Evolutionary conservation across 2,797 vertebrate species (phyloP).

Genomic region (Sylvilagus floridanus): DNA sequence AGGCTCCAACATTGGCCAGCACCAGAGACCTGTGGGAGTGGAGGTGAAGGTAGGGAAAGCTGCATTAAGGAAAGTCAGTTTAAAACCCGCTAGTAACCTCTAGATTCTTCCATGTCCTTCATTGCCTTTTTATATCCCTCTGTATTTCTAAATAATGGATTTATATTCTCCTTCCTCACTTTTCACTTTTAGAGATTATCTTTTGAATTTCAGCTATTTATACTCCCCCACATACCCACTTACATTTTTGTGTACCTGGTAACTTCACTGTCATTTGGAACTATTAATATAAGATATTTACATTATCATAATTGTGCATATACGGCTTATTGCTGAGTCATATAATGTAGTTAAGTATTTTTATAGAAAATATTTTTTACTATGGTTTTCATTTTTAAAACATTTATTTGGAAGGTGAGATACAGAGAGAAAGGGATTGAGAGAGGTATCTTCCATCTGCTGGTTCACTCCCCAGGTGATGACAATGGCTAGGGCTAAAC

Average conservation of each 20-base stretch:
- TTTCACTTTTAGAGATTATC: not conserved
- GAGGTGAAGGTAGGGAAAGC: not conserved
- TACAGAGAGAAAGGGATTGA: too few relatives aligned
- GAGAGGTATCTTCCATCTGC: too few relatives aligned
- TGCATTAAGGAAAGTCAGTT: not conserved
- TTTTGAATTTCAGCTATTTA: constrained; percentile 21
- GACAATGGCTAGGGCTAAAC: too few relatives aligned
- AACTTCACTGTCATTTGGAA: constrained; percentile 27
- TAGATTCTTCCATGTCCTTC: not conserved
- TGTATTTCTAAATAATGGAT: not conserved
- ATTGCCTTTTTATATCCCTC: not conserved
- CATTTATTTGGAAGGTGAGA: too few relatives aligned
- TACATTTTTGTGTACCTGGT: not conserved
- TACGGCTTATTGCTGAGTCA: not conserved
- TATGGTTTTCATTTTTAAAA: not conserved
- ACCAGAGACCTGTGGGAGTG: not conserved
- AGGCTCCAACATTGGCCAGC: constrained; percentile 1
- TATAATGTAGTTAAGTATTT: constrained; percentile 37
- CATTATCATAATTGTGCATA: constrained; percentile 14
- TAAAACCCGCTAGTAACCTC: not conserved
- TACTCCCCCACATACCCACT: not conserved
- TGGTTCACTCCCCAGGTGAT: too few relatives aligned
- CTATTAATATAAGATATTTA: constrained; percentile 50
- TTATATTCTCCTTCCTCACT: not conserved
- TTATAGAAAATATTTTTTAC: constrained; percentile 28